These are phyloP conservation scores for Apodemia duryi DNA, from an alignment of 2,888 invertebrate genomes.

Conservation along the genomic window DNA sequence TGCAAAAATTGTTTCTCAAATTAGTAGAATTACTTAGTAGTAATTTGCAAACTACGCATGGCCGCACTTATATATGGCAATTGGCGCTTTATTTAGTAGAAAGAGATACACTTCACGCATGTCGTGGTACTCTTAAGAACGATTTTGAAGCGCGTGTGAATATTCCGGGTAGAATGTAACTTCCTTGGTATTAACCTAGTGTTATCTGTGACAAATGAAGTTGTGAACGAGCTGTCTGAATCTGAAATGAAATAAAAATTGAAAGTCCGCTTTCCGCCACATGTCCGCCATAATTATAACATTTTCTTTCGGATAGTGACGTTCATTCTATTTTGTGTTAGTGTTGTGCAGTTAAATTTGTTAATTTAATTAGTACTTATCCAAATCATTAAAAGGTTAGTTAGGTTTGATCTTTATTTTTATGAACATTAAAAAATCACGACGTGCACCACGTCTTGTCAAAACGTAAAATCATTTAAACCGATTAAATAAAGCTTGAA, in stretches of 20 bases:
- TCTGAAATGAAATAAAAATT: slow-evolving; percentile 39
- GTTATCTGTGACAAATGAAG: slow-evolving; percentile 31
- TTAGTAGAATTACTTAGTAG: no score
- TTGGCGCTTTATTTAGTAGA: no score
- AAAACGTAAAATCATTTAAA: slow-evolving; percentile 63
- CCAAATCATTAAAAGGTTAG: slow-evolving; percentile 15
- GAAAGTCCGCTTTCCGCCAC: slow-evolving; percentile 68
- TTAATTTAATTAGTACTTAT: slow-evolving; percentile 53
- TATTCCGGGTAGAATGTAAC: no score
- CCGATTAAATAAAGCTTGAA: slow-evolving; percentile 6
- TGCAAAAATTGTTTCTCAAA: no score
- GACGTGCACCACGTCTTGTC: slow-evolving; percentile 66
- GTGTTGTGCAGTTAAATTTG: slow-evolving; percentile 65
- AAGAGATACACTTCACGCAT: no score
- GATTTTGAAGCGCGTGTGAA: no score
- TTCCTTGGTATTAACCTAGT: no score
- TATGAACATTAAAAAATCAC: slow-evolving; percentile 38
- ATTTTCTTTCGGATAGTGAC: slow-evolving; percentile 70
- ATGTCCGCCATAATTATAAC: slow-evolving; percentile 74
- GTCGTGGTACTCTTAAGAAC: no score
- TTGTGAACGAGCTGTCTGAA: slow-evolving; percentile 43
- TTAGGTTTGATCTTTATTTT: not conserved
- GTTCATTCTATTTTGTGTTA: slow-evolving; percentile 70
- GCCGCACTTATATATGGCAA: no score
- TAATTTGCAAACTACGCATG: no score